These are phyloP conservation scores for Neoarius graeffei DNA, from an alignment of 2,113 vertebrate genomes.

Conservation along the genomic window DNA sequence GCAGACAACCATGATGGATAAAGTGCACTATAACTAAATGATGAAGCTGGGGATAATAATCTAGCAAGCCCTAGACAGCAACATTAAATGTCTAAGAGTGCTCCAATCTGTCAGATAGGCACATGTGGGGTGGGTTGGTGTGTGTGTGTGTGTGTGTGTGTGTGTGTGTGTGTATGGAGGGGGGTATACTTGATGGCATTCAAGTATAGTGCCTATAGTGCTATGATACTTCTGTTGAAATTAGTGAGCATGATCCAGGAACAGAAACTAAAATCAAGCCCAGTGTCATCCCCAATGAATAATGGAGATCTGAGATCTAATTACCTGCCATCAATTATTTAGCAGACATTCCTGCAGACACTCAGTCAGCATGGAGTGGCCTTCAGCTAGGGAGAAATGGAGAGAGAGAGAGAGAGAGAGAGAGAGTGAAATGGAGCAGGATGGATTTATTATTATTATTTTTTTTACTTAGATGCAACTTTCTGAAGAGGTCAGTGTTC, in stretches of 20 bases:
- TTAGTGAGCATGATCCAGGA: constrained; percentile 18
- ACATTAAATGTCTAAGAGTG: constrained; percentile 26
- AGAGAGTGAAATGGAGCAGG: not conserved
- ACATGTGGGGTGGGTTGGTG: not conserved
- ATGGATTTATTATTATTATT: not conserved
- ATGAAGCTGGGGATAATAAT: constrained; percentile 19
- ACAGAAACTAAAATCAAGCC: constrained; percentile 51
- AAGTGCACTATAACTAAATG: constrained; percentile 41
- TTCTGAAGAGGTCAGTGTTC: not conserved
- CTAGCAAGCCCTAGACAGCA: constrained; percentile 7
- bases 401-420: constrained; percentile 3
- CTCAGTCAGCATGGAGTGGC: constrained; percentile 50
- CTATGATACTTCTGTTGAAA: constrained; percentile 21
- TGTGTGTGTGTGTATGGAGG: not conserved
- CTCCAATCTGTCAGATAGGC: not conserved
- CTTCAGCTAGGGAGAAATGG: constrained; percentile 13
- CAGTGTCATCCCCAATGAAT: constrained; percentile 63
- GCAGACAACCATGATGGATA: not conserved
- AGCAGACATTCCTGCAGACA: constrained; percentile 58
- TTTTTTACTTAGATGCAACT: not conserved
- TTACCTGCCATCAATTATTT: constrained; percentile 73
- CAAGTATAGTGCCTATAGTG: not conserved
- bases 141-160: not conserved
- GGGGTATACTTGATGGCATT: not conserved
- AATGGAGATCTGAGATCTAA: constrained; percentile 64